Base-by-base conservation (phyloP, 2,797 vertebrate genomes). In the Premnoplex brunnescens region DNA sequence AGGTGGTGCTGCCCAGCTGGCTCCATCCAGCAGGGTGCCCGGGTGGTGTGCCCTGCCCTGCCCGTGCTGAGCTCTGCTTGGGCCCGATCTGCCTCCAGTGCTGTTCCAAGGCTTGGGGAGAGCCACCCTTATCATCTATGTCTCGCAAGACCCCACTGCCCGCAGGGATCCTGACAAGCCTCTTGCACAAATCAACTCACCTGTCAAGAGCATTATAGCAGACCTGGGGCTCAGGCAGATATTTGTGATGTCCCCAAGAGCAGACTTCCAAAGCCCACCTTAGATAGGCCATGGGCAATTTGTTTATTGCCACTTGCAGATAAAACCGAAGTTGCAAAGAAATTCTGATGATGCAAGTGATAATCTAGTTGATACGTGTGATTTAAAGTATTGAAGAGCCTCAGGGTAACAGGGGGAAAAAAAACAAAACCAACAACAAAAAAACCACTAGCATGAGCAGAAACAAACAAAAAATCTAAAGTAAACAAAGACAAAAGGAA, bases 401-500 rank as follows among this genome's bases (percentile, higher is more conserved):
- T 71, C 28, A 10, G 63, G 67, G 36, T 52, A 67, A 76, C 44
- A 83, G 14, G 4, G 41, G 41, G 16, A 41, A 10, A 27, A 16
- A 51, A 11, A 39, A 55, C 60, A 23, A 46, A 44, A 54, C 6
- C 3, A 27, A 30, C 10, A 41, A 19, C 51, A 17, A 24, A 27
- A 22, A 1, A 0, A 4, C 24, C 27, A 58, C 22, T 24, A 68
- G 39, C 36, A 11, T 5, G 30, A 92, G 43, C 9, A 15, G 87
- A 83, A 78, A 4, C 51, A 82, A 82, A 66, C 34, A 43, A 68
- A 89, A 93, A 90, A 66, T 22, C 60, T 77, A 21, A 79, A 88
- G 71, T 93, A 94, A 96, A 95, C 86, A 95, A 87, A 79, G 64
- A 84, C 23, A 89, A 91, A 81, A 67, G 19, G 28, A 93, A 39